Evolutionary conservation across 2,797 vertebrate genomes (phyloP).

Genomic region (Mus spretus): DNA sequence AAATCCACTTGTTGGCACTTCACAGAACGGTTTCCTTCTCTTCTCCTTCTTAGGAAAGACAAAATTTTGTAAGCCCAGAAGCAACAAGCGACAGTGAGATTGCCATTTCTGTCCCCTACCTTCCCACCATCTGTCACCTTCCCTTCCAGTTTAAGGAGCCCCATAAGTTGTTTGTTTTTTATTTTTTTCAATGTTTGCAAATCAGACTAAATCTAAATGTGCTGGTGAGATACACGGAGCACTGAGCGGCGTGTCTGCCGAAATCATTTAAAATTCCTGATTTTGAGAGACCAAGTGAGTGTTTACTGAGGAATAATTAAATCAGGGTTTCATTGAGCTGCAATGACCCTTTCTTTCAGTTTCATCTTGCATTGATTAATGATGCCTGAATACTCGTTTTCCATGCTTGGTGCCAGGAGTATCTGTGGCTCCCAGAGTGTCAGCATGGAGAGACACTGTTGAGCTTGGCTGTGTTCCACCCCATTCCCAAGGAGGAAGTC

Average conservation of each 20-base stretch:
- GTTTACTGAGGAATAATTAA: constrained; percentile 86
- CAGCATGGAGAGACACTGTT: constrained; percentile 64
- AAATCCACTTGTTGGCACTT: constrained; percentile 71
- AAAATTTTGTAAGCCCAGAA: constrained; percentile 76
- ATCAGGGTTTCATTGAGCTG: constrained; percentile 84
- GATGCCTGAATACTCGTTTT: constrained; percentile 66
- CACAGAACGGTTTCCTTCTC: background rate
- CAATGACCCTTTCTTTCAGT: constrained; percentile 74
- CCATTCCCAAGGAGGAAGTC: background rate
- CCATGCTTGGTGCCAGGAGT: constrained; percentile 70
- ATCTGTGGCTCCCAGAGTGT: constrained; percentile 75
- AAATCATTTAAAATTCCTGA: constrained; percentile 85
- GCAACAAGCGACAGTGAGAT: constrained; percentile 28
- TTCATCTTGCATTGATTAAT: constrained; percentile 74
- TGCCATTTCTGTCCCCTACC: constrained; percentile 69
- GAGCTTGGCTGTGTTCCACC: constrained; percentile 63
- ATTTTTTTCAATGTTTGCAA: constrained; percentile 83
- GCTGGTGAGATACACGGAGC: constrained; percentile 83
- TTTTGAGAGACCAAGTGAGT: constrained; percentile 85
- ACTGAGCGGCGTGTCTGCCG: constrained; percentile 82
- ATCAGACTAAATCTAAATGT: constrained; percentile 86
- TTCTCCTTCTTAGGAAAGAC: constrained; percentile 30
- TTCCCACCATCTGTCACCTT: constrained; percentile 84
- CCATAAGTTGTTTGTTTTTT: background rate
- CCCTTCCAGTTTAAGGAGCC: constrained; percentile 75